These are phyloP conservation scores for Cydia strobilella DNA, from an alignment of 1,140 invertebrate species.

Conservation along the genomic window DNA sequence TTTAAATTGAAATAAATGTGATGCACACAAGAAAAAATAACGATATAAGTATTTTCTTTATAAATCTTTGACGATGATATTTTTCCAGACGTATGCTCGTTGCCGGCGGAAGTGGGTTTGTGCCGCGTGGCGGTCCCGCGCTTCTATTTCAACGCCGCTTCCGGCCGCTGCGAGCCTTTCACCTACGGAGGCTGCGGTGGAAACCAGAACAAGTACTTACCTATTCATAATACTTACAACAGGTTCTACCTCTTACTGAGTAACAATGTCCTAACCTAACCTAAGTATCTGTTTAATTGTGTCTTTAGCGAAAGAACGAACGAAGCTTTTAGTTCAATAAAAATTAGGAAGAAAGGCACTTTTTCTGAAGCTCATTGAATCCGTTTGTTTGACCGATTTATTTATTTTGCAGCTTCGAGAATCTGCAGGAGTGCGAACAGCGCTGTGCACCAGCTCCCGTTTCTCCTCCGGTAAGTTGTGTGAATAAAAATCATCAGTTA, in stretches of 20 bases:
- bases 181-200: constrained; percentile 88
- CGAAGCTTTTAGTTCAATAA: too few species aligned
- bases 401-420: neutral
- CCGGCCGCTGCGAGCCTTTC: constrained; percentile 81
- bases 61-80: neutral
- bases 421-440: neutral
- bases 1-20: too few species aligned
- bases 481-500: too few species aligned
- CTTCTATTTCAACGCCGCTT: constrained; percentile 83
- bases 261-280: too few species aligned
- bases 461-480: neutral
- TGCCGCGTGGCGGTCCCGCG: constrained; percentile 82
- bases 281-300: too few species aligned
- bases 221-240: neutral
- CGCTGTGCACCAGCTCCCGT: neutral
- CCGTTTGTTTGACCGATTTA: neutral
- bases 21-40: too few species aligned
- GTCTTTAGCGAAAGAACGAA: too few species aligned
- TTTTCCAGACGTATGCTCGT: neutral
- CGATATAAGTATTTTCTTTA: too few species aligned
- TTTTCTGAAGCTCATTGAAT: neutral
- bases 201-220: constrained; percentile 65
- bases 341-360: too few species aligned
- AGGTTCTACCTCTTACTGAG: too few species aligned
- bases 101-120: constrained; percentile 74